Conservation (phyloP, 2,888 invertebrate species). For the Harpalus rubripes region DNA sequence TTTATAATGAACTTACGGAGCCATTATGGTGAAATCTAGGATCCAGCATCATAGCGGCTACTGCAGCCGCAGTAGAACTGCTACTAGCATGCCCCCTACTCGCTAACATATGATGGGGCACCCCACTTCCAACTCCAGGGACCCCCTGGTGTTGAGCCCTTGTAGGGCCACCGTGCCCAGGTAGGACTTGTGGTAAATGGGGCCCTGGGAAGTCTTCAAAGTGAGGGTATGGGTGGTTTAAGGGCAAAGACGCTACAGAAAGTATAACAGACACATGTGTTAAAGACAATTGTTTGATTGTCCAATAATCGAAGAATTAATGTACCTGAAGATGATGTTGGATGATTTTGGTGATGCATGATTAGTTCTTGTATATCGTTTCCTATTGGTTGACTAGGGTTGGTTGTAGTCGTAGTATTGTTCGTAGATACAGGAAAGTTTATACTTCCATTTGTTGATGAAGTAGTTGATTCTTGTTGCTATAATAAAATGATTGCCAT, state of each 20-base stretch:
- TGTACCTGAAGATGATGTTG: conserved; percentile 70
- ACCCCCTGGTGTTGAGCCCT: conserved; percentile 73
- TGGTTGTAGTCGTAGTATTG: conserved; percentile 71
- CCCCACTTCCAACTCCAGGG: conserved; percentile 71
- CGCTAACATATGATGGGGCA: conserved; percentile 76
- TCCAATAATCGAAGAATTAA: neutral
- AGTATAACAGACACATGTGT: too few relatives aligned
- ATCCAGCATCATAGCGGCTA: conserved; percentile 79
- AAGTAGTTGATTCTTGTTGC: conserved; percentile 71
- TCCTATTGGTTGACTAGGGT: conserved; percentile 74
- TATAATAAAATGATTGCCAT: conserved; percentile 64
- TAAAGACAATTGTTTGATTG: neutral
- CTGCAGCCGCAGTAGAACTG: conserved; percentile 77
- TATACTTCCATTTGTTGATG: conserved; percentile 73
- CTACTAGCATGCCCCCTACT: conserved; percentile 74
- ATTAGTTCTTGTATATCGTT: conserved; percentile 76
- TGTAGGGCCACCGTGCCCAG: conserved; percentile 72
- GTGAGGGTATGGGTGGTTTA: conserved; percentile 76
- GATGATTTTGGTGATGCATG: conserved; percentile 77
- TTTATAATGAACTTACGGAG: conserved; percentile 75
- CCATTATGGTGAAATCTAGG: conserved; percentile 78
- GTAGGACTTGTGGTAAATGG: conserved; percentile 76
- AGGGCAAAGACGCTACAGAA: conserved; percentile 71
- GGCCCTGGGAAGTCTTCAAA: conserved; percentile 75
- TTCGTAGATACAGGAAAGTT: conserved; percentile 74